A percentile compares a stretch with the other conserved stretches of the same genome.
phyloP scores from a whole-genome alignment of 2,797 vertebrate species.

The Myotis vivesi region DNA sequence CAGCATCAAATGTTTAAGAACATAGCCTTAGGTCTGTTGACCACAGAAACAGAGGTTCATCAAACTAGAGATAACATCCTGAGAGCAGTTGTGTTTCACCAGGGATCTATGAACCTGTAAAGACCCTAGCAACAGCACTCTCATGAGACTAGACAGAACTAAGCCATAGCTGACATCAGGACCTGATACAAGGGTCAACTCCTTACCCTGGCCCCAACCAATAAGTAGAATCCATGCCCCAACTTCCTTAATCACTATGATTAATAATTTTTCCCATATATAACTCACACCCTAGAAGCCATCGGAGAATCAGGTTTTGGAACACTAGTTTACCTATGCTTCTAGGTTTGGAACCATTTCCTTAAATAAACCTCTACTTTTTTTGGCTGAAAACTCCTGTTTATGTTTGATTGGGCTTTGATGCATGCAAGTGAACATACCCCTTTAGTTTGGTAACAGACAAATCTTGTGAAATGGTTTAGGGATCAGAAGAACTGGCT shows the following conservation, averaged over 20 bases:
- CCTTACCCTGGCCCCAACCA: background rate
- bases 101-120: background rate
- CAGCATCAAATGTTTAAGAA: background rate
- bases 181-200: background rate
- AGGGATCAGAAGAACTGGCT: background rate
- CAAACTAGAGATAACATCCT: background rate
- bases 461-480: background rate
- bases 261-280: background rate
- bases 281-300: background rate
- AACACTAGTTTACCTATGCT: background rate
- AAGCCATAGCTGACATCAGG: background rate
- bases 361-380: background rate
- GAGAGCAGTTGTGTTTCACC: background rate
- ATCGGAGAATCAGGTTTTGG: background rate
- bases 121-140: background rate
- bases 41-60: background rate
- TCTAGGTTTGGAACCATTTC: background rate
- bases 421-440: background rate
- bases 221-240: background rate
- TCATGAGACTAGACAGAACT: background rate
- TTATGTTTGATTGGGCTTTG: background rate
- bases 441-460: background rate
- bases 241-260: background rate
- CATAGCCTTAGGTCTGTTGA: background rate
- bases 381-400: background rate